A percentile compares a stretch with the other conserved stretches of the same genome.
Evolutionary conservation across 2,113 vertebrate genomes (phyloP).

Genomic region (Campylomormyrus numenius): DNA sequence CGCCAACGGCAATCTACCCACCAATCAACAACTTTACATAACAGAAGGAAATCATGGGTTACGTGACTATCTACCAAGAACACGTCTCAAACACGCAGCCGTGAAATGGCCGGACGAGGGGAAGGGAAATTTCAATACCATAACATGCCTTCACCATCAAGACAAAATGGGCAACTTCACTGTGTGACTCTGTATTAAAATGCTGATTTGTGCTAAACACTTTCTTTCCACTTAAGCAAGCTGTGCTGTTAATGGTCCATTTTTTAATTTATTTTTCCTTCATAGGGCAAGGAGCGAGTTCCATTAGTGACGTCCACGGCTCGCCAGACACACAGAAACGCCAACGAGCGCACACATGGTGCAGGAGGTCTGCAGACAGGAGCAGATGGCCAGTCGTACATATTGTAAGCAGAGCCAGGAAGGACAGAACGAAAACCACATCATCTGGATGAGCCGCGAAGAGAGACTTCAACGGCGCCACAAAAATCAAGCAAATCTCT

Average conservation of each 20-base stretch:
- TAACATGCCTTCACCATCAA: not conserved
- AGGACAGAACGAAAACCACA: not conserved
- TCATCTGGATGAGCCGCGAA: not conserved
- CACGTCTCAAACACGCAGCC: not conserved
- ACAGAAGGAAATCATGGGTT: not conserved
- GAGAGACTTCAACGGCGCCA: not conserved
- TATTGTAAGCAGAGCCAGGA: not conserved
- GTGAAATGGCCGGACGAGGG: not conserved
- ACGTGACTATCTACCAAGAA: not conserved
- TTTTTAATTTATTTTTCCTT: not conserved
- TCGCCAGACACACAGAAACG: not conserved
- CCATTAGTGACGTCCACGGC: not conserved
- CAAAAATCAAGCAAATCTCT: not conserved
- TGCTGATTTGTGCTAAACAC: conserved; percentile 3
- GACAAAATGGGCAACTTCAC: not conserved
- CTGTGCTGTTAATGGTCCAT: not conserved
- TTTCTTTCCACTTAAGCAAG: conserved; percentile 12
- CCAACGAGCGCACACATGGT: not conserved
- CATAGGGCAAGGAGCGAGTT: not conserved
- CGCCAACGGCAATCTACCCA: not conserved
- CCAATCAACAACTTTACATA: not conserved
- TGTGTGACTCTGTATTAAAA: not conserved
- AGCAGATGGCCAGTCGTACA: not conserved
- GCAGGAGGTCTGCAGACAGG: not conserved
- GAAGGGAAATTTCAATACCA: not conserved